phyloP scores from a whole-genome alignment of 2,888 invertebrate genomes.

The Dryococelus australis region DNA sequence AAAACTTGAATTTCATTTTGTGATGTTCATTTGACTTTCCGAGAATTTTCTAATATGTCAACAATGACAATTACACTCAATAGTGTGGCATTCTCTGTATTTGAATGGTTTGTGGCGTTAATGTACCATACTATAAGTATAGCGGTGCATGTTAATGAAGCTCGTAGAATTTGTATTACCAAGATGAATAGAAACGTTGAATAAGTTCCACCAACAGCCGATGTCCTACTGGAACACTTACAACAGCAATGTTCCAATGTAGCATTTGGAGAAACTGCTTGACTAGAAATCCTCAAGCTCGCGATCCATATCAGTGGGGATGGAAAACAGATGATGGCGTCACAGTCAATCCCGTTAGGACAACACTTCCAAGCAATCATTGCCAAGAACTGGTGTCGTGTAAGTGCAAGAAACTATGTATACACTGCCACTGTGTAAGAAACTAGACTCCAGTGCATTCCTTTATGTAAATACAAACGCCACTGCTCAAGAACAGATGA shows the following conservation, averaged over 20 bases:
- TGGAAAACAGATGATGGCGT: conserved; percentile 26
- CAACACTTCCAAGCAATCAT: conserved; percentile 24
- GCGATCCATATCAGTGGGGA: conserved; percentile 19
- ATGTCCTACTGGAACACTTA: neutral
- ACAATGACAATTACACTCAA: neutral
- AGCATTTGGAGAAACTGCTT: conserved; percentile 23
- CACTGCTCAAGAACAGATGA: neutral
- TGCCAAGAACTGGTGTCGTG: conserved; percentile 18
- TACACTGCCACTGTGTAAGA: neutral
- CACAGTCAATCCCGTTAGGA: neutral
- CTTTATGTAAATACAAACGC: neutral
- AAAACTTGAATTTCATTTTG: conserved; percentile 28
- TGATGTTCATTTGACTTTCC: neutral
- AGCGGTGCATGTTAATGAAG: conserved; percentile 17
- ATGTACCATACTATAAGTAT: conserved; percentile 4
- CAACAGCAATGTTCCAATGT: neutral
- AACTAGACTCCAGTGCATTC: neutral
- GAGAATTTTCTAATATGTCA: neutral
- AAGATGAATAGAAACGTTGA: conserved; percentile 28
- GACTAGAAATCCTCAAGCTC: neutral
- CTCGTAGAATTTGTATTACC: conserved; percentile 19
- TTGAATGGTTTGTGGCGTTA: conserved; percentile 31
- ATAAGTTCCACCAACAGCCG: neutral
- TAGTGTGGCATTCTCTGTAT: neutral
- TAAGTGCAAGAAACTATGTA: neutral